phyloP scores from a whole-genome alignment of 2,888 invertebrate genomes.

The Eupithecia vulgata region DNA sequence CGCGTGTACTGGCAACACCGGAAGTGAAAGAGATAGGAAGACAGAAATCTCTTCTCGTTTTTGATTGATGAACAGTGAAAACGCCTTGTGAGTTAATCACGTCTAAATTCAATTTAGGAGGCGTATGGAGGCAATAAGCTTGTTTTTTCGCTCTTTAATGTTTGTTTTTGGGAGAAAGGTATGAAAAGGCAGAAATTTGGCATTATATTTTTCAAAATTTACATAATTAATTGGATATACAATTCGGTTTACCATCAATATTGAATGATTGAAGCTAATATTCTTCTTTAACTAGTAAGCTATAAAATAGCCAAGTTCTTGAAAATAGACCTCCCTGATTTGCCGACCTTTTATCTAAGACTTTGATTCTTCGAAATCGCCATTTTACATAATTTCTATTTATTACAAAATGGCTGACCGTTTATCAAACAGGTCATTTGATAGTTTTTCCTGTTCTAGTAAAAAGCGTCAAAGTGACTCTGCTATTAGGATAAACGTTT shows the following conservation, averaged over 20 bases:
- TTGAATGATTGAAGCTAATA: neutral
- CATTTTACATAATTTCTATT: constrained; percentile 21
- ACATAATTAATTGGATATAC: neutral
- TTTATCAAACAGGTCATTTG: constrained; percentile 21
- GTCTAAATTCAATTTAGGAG: constrained; percentile 82
- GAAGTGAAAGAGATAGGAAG: constrained; percentile 63
- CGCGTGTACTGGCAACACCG: constrained; percentile 35
- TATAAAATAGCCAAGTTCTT: neutral
- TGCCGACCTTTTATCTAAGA: neutral
- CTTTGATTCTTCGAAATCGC: constrained; percentile 5
- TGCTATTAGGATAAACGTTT: constrained; percentile 80
- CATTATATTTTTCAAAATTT: neutral
- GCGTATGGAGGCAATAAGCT: constrained; percentile 67
- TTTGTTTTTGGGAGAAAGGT: constrained; percentile 68
- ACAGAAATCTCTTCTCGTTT: constrained; percentile 72
- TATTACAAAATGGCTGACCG: constrained; percentile 21
- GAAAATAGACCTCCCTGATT: constrained; percentile 2
- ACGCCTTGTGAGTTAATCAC: constrained; percentile 81
- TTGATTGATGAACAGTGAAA: constrained; percentile 84
- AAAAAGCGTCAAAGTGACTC: constrained; percentile 73
- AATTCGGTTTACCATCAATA: neutral
- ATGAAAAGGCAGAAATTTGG: neutral
- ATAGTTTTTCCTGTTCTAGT: constrained; percentile 35
- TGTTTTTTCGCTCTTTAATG: constrained; percentile 71
- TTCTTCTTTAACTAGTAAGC: neutral